Base-by-base conservation (phyloP, 2,797 vertebrate species). In the Semotilus atromaculatus region DNA sequence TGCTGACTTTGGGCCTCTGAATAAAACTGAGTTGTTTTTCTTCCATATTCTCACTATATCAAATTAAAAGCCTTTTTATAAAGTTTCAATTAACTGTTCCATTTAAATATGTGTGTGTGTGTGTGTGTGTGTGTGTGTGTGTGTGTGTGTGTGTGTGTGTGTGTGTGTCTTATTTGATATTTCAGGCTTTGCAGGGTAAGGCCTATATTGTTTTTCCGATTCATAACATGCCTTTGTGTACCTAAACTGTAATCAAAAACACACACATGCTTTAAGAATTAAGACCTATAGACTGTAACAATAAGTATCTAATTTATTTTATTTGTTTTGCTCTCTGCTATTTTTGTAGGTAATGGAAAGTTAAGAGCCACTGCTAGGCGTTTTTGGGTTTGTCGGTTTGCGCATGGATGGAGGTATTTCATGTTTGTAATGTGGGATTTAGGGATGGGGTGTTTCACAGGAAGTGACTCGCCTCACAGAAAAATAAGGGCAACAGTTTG, bases 401-500 rank as follows among this genome's bases (percentile, higher is more conserved):
- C 9, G 23, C 23, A 67, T 19, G 3, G 18, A 67, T 77, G 72
- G 34, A 83, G 11, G 45, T 62, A 38, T 68, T 83, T 83, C 2
- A 7, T 55, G 21, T 67, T 26, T 76, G 43, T 76, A 58, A n/a
- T 58, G 70, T 82, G 81, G 34, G 64, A 70, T 80, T 68, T 18
- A 40, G 51, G 4, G 36, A 58, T 40, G 4, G 51, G 81, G 81
- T 67, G 48, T 34, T 29, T 45, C 62, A n/a, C 38, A 67, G 82
- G 73, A 83, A 58, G 73, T 83, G 82, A 68, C 45, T 83, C 73
- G 77, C n/a, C 48, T 31, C n/a, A 13, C 26, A 16, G 13, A 74
- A 21, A 38, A 66, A 74, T 74, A 14, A 67, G 67, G 67, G 36
- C 67, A 71, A 40, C 80, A 71, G 67, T 60, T n/a, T 21, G 8